phyloP scores from a whole-genome alignment of 2,888 invertebrate genomes.

The Drosophila paranaensis region DNA sequence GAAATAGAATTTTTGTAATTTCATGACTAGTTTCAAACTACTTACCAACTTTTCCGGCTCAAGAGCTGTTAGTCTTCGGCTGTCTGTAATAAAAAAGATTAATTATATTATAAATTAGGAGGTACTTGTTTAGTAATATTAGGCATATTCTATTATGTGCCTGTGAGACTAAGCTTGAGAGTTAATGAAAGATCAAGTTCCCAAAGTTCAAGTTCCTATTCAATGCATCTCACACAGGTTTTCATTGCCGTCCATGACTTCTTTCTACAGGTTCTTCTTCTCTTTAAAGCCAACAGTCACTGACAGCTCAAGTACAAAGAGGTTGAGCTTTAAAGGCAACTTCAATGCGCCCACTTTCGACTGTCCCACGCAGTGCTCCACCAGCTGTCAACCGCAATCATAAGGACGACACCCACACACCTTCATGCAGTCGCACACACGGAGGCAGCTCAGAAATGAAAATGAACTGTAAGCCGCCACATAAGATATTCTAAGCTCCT shows the following conservation, averaged over 20 bases:
- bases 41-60: background rate
- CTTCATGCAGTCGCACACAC: background rate
- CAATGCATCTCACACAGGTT: background rate
- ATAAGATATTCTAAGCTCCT: constrained; percentile 52
- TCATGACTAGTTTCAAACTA: background rate
- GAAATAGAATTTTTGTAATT: background rate
- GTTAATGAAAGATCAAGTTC: too few relatives aligned
- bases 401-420: constrained; percentile 1
- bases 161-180: too few relatives aligned
- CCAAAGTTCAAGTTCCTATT: background rate
- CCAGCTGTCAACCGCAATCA: constrained; percentile 62
- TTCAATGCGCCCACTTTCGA: constrained; percentile 23
- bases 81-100: background rate
- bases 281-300: constrained; percentile 44
- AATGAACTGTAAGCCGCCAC: constrained; percentile 28
- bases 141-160: too few relatives aligned
- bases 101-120: background rate
- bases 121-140: too few relatives aligned
- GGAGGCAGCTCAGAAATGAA: constrained; percentile 3
- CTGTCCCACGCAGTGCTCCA: constrained; percentile 32
- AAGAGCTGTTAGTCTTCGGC: background rate
- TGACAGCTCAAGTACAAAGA: constrained; percentile 54
- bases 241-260: background rate
- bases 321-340: constrained; percentile 35
- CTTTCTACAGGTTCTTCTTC: too few relatives aligned